A percentile compares a stretch with the other conserved stretches of the same genome.
Evolutionary conservation across 2,888 invertebrate species (phyloP).

Genomic region (Platynereis dumerilii): DNA sequence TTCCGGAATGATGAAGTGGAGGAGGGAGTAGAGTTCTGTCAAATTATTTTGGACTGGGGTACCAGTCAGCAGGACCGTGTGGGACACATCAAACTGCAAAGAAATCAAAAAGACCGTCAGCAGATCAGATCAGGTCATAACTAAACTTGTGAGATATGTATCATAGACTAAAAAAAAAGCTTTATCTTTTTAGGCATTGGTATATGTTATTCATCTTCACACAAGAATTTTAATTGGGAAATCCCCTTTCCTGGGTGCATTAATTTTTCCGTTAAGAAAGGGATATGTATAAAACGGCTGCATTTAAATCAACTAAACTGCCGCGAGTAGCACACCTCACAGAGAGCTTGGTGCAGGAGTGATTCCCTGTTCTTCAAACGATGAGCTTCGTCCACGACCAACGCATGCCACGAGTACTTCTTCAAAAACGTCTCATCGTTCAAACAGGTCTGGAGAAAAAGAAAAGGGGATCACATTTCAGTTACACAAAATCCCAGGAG

Average conservation of each 20-base stretch:
- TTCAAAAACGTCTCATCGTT: conserved; percentile 52
- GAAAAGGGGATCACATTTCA: no score
- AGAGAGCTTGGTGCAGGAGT: conserved; percentile 54
- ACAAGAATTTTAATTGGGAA: no score
- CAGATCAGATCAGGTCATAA: no score
- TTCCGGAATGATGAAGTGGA: conserved; percentile 56
- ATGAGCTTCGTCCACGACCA: conserved; percentile 62
- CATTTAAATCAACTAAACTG: no score
- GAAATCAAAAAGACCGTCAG: neutral
- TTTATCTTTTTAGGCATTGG: no score
- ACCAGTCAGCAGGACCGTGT: conserved; percentile 61
- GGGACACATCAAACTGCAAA: conserved; percentile 50
- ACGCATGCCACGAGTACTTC: conserved; percentile 46
- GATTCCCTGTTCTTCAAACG: conserved; percentile 61
- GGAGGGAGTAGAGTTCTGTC: conserved; percentile 61
- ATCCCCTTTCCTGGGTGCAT: no score
- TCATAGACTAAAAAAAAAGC: no score
- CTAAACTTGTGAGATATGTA: no score
- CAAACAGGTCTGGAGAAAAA: conserved; percentile 49
- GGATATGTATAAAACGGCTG: no score
- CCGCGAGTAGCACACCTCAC: conserved; percentile 39
- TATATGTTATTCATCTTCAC: no score
- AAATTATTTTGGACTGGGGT: conserved; percentile 66
- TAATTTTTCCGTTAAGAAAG: no score
- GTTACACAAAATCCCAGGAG: no score